A percentile compares a stretch with the other conserved stretches of the same genome.
Evolutionary conservation across 1,140 invertebrate species (phyloP).

Genomic region (Brachionus rubens): DNA sequence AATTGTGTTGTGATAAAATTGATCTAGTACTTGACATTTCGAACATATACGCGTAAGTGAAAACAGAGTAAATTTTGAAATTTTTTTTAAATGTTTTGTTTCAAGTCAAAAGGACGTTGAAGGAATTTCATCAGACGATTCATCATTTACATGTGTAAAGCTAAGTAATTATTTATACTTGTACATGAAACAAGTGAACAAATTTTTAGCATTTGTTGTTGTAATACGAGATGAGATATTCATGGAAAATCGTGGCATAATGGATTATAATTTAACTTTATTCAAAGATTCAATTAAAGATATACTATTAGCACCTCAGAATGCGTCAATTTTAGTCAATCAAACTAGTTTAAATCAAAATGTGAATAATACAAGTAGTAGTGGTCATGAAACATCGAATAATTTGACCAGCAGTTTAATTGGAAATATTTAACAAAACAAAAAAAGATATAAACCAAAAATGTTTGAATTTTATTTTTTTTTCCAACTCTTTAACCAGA

Average conservation of each 20-base stretch:
- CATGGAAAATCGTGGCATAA: conserved; percentile 43
- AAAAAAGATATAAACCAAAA: no score
- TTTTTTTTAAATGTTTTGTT: not conserved
- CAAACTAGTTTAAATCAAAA: not conserved
- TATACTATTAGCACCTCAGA: conserved; percentile 2
- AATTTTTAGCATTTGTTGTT: conserved; percentile 36
- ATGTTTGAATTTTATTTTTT: no score
- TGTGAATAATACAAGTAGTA: conserved; percentile 13
- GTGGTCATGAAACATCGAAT: not conserved
- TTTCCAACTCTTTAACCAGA: no score
- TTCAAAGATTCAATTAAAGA: conserved; percentile 41
- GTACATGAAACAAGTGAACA: conserved; percentile 44
- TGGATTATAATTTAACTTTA: conserved; percentile 43
- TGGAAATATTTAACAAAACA: not conserved
- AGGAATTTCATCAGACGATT: conserved; percentile 16
- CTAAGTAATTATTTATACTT: conserved; percentile 39
- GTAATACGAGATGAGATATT: conserved; percentile 41
- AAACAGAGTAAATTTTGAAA: not conserved
- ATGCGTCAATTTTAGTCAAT: not conserved
- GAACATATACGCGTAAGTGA: conserved; percentile 34
- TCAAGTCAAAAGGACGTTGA: conserved; percentile 19
- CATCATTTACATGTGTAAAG: conserved; percentile 31
- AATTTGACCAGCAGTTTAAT: not conserved
- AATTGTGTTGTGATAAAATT: conserved; percentile 45
- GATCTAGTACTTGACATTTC: conserved; percentile 29